These are phyloP conservation scores for Brachyopa scutellaris DNA, from an alignment of 2,888 invertebrate species.

Conservation along the genomic window DNA sequence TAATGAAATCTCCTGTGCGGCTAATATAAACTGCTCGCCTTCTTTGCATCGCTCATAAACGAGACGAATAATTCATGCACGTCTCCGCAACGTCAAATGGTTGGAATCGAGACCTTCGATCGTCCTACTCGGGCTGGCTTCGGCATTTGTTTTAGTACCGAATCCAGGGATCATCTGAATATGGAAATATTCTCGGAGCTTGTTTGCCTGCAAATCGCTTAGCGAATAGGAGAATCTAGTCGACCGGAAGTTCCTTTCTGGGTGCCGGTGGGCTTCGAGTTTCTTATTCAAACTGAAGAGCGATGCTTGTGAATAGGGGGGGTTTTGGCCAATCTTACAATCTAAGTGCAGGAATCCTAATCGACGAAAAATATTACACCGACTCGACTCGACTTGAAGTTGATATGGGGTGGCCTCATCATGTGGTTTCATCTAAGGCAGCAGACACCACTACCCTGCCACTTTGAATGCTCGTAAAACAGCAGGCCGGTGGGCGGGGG, in stretches of 20 bases:
- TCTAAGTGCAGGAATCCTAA: slow-evolving; percentile 63
- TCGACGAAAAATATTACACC: slow-evolving; percentile 59
- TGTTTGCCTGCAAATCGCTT: slow-evolving; percentile 54
- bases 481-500: slow-evolving; percentile 28
- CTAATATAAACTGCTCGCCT: slow-evolving; percentile 60
- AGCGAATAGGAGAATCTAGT: slow-evolving; percentile 60
- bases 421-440: slow-evolving; percentile 44
- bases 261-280: not conserved
- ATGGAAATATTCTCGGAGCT: slow-evolving; percentile 57
- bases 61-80: slow-evolving; percentile 66
- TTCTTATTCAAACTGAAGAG: slow-evolving; percentile 36
- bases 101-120: slow-evolving; percentile 23
- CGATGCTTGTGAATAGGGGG: not conserved
- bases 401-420: slow-evolving; percentile 52
- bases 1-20: slow-evolving; percentile 70
- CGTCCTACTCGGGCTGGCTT: slow-evolving; percentile 10
- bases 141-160: not conserved
- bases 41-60: slow-evolving; percentile 56
- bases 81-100: slow-evolving; percentile 34
- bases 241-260: slow-evolving; percentile 59
- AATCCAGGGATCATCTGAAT: slow-evolving; percentile 60
- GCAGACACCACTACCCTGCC: slow-evolving; percentile 19
- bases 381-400: not conserved
- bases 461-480: slow-evolving; percentile 60
- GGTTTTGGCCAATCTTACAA: slow-evolving; percentile 16